Conservation (phyloP, 2,797 vertebrate species). For the Pampus argenteus region DNA sequence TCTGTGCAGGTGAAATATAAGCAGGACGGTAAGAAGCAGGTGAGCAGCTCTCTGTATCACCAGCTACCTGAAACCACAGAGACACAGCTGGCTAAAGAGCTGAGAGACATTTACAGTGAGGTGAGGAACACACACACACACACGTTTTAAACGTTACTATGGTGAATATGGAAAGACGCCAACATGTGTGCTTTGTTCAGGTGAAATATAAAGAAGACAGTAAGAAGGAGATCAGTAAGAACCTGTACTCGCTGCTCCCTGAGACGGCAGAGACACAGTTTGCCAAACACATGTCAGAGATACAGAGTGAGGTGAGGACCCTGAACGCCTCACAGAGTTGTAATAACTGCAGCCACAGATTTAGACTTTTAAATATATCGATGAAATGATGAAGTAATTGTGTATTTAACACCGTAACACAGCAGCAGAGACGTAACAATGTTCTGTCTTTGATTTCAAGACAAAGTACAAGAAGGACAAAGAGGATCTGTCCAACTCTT, state of each 20-base stretch:
- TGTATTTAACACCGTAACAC: no score
- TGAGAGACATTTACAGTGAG: slow-evolving; percentile 88
- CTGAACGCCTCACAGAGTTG: slow-evolving; percentile 51
- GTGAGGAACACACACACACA: slow-evolving; percentile 69
- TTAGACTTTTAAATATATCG: no score
- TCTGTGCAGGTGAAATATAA: slow-evolving; percentile 88
- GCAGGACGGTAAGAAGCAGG: slow-evolving; percentile 80
- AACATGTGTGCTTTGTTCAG: slow-evolving; percentile 22
- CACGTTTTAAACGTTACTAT: not conserved
- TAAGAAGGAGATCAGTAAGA: slow-evolving; percentile 66
- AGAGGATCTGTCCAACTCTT: slow-evolving; percentile 24
- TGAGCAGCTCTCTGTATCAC: slow-evolving; percentile 85
- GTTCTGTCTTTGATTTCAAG: slow-evolving; percentile 6
- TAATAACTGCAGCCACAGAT: no score
- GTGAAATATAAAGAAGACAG: slow-evolving; percentile 74
- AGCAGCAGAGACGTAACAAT: no score
- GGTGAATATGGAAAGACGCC: no score
- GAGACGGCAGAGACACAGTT: slow-evolving; percentile 60
- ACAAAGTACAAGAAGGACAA: slow-evolving; percentile 44
- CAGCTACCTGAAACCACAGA: slow-evolving; percentile 90
- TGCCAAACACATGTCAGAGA: slow-evolving; percentile 63
- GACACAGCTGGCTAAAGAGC: slow-evolving; percentile 87
- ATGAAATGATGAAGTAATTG: no score
- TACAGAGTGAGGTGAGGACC: slow-evolving; percentile 74
- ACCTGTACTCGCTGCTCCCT: slow-evolving; percentile 85